A percentile compares a stretch with the other conserved stretches of the same genome.
These are phyloP conservation scores for Prosopocoilus inquinatus DNA, from an alignment of 2,888 invertebrate species.

Conservation along the genomic window DNA sequence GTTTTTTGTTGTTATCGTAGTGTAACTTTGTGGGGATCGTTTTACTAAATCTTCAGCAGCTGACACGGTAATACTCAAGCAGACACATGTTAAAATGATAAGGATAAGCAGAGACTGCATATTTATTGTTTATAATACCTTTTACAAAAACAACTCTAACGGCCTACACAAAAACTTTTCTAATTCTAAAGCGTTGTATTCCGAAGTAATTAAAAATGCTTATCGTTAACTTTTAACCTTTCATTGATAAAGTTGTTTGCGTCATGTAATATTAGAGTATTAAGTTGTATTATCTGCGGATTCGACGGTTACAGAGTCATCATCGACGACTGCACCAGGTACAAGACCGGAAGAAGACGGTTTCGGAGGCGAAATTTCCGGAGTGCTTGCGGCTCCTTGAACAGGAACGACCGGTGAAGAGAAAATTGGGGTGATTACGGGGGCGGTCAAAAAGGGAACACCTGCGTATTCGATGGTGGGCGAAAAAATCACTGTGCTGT, in stretches of 20 bases:
- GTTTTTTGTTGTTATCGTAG: constrained; percentile 7
- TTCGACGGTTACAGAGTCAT: constrained; percentile 39
- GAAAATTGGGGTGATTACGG: constrained; percentile 1
- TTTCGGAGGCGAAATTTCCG: constrained; percentile 19
- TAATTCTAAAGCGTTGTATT: neutral
- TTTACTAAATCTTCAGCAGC: neutral
- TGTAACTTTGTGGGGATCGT: constrained; percentile 3
- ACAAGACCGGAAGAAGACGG: constrained; percentile 24
- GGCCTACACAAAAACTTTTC: no score
- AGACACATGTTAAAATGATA: no score
- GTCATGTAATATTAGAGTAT: neutral
- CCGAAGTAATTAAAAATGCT: constrained; percentile 2
- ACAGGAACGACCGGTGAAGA: constrained; percentile 15
- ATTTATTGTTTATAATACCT: no score
- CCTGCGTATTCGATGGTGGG: neutral
- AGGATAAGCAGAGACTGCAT: no score
- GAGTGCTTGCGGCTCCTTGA: constrained; percentile 19
- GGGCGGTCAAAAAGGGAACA: constrained; percentile 6
- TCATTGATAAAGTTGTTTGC: neutral
- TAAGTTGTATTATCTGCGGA: no score
- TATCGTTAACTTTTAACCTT: constrained; percentile 11
- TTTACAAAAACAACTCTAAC: no score
- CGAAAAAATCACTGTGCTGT: constrained; percentile 46
- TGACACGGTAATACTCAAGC: neutral
- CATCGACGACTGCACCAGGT: constrained; percentile 28